These are phyloP conservation scores for Puma concolor DNA, from an alignment of 2,113 vertebrate genomes.

Conservation along the genomic window DNA sequence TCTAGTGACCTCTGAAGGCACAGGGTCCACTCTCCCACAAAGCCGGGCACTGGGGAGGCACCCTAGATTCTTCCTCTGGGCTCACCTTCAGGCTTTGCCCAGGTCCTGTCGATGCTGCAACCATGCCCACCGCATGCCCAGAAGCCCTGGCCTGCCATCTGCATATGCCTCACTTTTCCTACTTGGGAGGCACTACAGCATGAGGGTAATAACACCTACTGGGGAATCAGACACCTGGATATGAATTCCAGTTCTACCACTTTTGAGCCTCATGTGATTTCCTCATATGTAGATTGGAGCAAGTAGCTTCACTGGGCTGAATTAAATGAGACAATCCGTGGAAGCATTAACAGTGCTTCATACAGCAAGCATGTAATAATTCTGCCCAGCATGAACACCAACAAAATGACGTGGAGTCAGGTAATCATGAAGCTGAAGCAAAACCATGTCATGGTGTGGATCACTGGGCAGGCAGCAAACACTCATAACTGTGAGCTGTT, in stretches of 20 bases:
- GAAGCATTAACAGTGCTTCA: background rate
- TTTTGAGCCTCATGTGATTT: background rate
- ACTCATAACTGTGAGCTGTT: background rate
- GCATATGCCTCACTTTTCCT: background rate
- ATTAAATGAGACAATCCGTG: background rate
- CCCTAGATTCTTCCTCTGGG: background rate
- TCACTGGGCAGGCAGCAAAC: background rate
- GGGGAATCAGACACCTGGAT: background rate
- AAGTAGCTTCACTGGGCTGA: background rate
- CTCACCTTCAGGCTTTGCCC: background rate
- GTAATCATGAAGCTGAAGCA: background rate
- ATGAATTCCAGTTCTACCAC: background rate
- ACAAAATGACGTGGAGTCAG: background rate
- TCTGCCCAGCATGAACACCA: background rate
- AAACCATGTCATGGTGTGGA: rapidly evolving
- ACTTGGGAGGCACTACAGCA: background rate
- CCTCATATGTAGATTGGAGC: background rate
- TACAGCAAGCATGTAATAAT: background rate
- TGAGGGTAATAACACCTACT: background rate
- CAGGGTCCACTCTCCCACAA: background rate
- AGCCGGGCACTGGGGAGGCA: background rate
- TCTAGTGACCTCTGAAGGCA: background rate
- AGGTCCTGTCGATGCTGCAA: no score
- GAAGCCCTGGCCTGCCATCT: background rate
- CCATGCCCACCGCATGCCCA: background rate